Conservation (phyloP, 2,888 invertebrate species). For the Catocala nupta region DNA sequence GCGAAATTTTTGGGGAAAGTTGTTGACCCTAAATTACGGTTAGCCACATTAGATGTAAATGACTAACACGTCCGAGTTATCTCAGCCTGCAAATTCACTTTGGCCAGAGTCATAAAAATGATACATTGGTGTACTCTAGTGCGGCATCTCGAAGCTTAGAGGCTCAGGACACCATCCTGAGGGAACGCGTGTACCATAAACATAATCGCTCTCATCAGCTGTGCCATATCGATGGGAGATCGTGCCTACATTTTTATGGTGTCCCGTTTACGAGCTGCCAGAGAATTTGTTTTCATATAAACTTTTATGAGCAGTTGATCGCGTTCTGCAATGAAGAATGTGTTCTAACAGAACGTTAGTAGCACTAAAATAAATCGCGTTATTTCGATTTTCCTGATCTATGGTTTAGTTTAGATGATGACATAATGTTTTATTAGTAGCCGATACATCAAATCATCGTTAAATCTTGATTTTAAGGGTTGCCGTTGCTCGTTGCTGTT, state of each 20-base stretch:
- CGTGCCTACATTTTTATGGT: conserved; percentile 66
- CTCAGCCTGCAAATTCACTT: conserved; percentile 84
- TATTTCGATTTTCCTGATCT: conserved; percentile 26
- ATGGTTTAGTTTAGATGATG: conserved; percentile 11
- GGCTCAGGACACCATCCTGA: conserved; percentile 63
- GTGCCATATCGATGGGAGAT: conserved; percentile 69
- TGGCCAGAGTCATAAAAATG: conserved; percentile 81
- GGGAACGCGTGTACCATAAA: conserved; percentile 75
- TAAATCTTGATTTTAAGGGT: conserved; percentile 13
- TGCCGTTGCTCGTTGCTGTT: too few species aligned
- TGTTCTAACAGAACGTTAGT: conserved; percentile 43
- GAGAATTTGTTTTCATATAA: conserved; percentile 74
- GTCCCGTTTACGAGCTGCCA: conserved; percentile 71
- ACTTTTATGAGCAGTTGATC: conserved; percentile 68
- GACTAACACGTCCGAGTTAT: conserved; percentile 81
- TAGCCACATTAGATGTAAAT: conserved; percentile 71
- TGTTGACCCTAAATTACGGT: conserved; percentile 51
- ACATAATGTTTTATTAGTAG: conserved; percentile 15
- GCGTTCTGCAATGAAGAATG: conserved; percentile 57
- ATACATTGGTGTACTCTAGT: conserved; percentile 77
- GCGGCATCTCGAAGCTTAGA: conserved; percentile 71
- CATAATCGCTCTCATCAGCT: conserved; percentile 81
- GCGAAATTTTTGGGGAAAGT: conserved; percentile 44
- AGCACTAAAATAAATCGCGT: conserved; percentile 41
- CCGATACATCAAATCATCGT: conserved; percentile 17